These are phyloP conservation scores for Xerus rutilus DNA, from an alignment of 2,797 vertebrate species.

Conservation along the genomic window DNA sequence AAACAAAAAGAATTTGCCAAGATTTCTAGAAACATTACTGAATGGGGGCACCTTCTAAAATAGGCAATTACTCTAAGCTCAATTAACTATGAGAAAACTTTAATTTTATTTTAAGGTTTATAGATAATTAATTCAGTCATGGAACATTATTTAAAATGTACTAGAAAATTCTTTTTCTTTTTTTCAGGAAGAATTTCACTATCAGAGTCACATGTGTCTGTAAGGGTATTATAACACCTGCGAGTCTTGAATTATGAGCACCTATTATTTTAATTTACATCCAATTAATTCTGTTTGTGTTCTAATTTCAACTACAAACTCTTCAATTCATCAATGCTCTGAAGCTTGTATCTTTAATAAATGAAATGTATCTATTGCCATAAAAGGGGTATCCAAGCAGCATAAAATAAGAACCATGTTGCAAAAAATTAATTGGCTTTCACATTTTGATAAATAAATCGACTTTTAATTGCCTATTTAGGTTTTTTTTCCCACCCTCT, in stretches of 20 bases:
- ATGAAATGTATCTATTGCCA: constrained; percentile 80
- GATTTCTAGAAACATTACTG: constrained; percentile 63
- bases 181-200: constrained; percentile 64
- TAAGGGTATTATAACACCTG: constrained; percentile 74
- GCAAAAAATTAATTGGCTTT: constrained; percentile 75
- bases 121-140: constrained; percentile 73
- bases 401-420: constrained; percentile 64
- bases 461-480: constrained; percentile 48
- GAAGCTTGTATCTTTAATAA: constrained; percentile 75
- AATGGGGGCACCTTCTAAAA: constrained; percentile 52
- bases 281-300: constrained; percentile 84
- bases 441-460: constrained; percentile 72
- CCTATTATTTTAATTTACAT: constrained; percentile 81
- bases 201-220: constrained; percentile 66
- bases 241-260: constrained; percentile 83
- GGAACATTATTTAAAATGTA: constrained; percentile 74
- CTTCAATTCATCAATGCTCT: constrained; percentile 80
- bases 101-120: constrained; percentile 77
- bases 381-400: constrained; percentile 67
- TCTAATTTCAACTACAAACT: constrained; percentile 82
- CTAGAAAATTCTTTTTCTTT: constrained; percentile 63
- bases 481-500: background rate
- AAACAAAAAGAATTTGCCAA: constrained; percentile 54
- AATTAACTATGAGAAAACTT: constrained; percentile 71
- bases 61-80: constrained; percentile 65